phyloP scores from a whole-genome alignment of 2,888 invertebrate genomes.

The Argyresthia goedartella region DNA sequence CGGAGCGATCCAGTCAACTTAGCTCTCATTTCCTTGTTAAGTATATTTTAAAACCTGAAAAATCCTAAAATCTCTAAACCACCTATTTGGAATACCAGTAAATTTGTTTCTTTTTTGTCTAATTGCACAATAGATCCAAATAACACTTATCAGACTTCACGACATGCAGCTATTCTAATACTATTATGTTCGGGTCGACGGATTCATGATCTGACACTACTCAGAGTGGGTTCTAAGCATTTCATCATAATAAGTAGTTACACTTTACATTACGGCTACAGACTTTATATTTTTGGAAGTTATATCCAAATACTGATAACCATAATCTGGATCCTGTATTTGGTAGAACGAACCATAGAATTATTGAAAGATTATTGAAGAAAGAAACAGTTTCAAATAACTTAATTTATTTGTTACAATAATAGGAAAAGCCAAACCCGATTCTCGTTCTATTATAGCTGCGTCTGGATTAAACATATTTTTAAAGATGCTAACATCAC shows the following conservation, averaged over 20 bases:
- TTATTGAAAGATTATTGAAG: slow-evolving; percentile 1
- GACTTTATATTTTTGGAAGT: slow-evolving; percentile 15
- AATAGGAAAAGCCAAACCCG: slow-evolving; percentile 7
- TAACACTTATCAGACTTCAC: slow-evolving; percentile 4
- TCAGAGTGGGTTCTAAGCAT: too few relatives aligned
- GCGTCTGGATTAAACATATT: slow-evolving; percentile 12
- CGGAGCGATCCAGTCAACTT: not conserved
- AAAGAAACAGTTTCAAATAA: not conserved
- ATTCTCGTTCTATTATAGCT: slow-evolving; percentile 9
- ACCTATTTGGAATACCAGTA: slow-evolving; percentile 14
- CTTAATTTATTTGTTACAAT: slow-evolving; percentile 8
- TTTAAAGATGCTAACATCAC: slow-evolving; percentile 7
- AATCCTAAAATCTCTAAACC: slow-evolving; percentile 8
- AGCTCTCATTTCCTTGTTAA: slow-evolving; percentile 15
- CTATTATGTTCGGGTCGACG: slow-evolving; percentile 12
- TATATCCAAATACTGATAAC: slow-evolving; percentile 6
- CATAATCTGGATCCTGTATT: slow-evolving; percentile 10
- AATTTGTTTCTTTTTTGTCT: not conserved
- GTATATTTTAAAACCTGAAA: slow-evolving; percentile 12
- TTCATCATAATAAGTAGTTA: slow-evolving; percentile 12
- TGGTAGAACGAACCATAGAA: slow-evolving; percentile 7
- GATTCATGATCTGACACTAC: slow-evolving; percentile 13
- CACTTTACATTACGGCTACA: slow-evolving; percentile 12
- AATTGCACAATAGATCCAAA: not conserved
- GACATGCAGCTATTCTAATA: slow-evolving; percentile 4